These are phyloP conservation scores for Napeogenes inachia DNA, from an alignment of 2,888 invertebrate genomes.

Conservation along the genomic window DNA sequence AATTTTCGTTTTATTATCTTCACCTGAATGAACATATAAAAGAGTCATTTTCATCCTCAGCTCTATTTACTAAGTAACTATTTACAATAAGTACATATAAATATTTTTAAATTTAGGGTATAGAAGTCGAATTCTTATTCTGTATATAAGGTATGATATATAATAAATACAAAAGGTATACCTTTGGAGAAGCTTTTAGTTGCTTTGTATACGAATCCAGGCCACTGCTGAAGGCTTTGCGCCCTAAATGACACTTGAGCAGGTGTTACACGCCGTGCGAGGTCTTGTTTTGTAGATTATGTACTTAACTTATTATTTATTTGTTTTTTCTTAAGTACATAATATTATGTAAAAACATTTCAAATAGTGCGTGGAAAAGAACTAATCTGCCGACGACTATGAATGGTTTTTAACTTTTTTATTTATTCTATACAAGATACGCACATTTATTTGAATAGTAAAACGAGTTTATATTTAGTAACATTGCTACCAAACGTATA, in stretches of 20 bases:
- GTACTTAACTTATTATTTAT: too few relatives aligned
- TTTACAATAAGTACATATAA: too few relatives aligned
- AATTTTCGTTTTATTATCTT: too few relatives aligned
- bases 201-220: constrained; percentile 15
- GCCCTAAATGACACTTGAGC: constrained; percentile 23
- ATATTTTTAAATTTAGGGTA: too few relatives aligned
- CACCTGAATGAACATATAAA: too few relatives aligned
- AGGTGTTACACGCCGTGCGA: constrained; percentile 16
- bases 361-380: not conserved
- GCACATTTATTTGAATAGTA: not conserved
- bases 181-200: not conserved
- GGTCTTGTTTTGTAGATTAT: constrained; percentile 8
- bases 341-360: not conserved
- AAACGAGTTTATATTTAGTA: not conserved
- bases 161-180: not conserved
- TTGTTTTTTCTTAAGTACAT: not conserved
- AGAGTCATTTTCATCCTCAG: too few relatives aligned
- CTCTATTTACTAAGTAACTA: too few relatives aligned
- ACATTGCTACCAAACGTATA: too few relatives aligned
- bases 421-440: not conserved
- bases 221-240: constrained; percentile 21
- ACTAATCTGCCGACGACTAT: not conserved
- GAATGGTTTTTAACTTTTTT: not conserved
- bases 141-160: not conserved
- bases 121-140: not conserved